Base-by-base conservation (phyloP, 2,888 invertebrate species). In the Napeogenes inachia region DNA sequence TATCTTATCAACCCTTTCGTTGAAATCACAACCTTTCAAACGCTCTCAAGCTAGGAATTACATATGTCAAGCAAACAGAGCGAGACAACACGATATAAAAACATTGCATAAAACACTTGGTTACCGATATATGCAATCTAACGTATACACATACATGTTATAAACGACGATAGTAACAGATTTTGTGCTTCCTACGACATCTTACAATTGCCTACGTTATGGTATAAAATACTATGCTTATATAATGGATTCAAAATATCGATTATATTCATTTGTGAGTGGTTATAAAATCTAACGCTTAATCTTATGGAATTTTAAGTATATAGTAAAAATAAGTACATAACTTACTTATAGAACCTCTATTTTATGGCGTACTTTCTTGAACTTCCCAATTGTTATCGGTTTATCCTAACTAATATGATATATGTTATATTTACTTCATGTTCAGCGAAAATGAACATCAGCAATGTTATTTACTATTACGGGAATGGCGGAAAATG, bases 181-280 rank as follows among this genome's bases (percentile, higher is more conserved):
- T 77, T 87, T 87, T 88, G 88, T 89, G 88, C 88, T 77, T 79
- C 73, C 75, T 80, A 80, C 74, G 58, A 62, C 50, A 69, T 67
- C 60, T 60, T 65, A 69, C 78, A 80, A 61, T 57, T 57, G 59
- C 47, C 62, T 62, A 66, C 60, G 54, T 61, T 63, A 66, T 64
- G 69, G 71, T 73, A 73, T 70, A 72, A 73, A 73, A 73, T 68
- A 71, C 66, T 70, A 71, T 68, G 60, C 42, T 61, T 56, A 56
- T 64, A 64, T 46, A 46, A 50, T 55, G 60, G 61, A 63, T 61
- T 59, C 60, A 64, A 59, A 65, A 66, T 66, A 61, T 65, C 60
- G 57, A 64, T 59, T 68, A 62, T 66, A 38, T 67, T 54, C 60
- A 65, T 59, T 59, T 61, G 60, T 62, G 46, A 53, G 42, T 45